Base-by-base conservation (phyloP, 2,888 invertebrate genomes). In the Leucoma salicis region DNA sequence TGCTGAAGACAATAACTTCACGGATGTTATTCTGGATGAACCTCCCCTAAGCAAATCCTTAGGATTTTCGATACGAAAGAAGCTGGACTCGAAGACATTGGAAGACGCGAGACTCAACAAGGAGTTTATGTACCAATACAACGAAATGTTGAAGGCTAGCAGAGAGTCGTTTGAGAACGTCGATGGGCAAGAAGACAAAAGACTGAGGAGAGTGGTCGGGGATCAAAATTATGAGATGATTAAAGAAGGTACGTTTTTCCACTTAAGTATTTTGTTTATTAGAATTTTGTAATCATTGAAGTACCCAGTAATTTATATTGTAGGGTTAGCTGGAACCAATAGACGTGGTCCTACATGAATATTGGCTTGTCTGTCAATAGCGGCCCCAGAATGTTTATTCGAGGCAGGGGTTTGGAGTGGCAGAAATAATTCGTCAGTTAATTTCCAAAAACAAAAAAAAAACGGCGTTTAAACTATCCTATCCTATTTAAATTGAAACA, bases 81-180 rank as follows among this genome's bases (percentile, higher is more conserved):
- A 55, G 8, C 39, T 59, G 1, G 53, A 55, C 7, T 8, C 34
- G 1, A 63, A 62, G 28, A 65, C 49, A 4, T 37, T 69, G 7
- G 62, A 66, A 3, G 69, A 74, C 10, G 49, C 50, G 0, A 52
- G 48, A 0, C 35, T 74, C 2, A 71, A 66, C 15, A 56, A 66
- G 38, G 71, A 76, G 33, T 73, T 70, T 39, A 60, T 69, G 46
- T 71, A 74, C 7, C 59, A 74, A 21, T 81, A 82, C 39, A 66
- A 70, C 14, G 79, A 82, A 39, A 74, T 79, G 60, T 35, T 74
- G 47, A 75, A 58, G 24, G 65, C 67, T 1, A 78, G 72, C 18
- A 69, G 67, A 31, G 77, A 75, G 46, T 67, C 69, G 0, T 64
- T 60, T 4, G 73, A 74, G 14, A 63, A 45, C 14, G 53, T 65